A percentile compares a stretch with the other conserved stretches of the same genome.
Evolutionary conservation across 2,888 invertebrate species (phyloP).

Genomic region (Alsophila aescularia): DNA sequence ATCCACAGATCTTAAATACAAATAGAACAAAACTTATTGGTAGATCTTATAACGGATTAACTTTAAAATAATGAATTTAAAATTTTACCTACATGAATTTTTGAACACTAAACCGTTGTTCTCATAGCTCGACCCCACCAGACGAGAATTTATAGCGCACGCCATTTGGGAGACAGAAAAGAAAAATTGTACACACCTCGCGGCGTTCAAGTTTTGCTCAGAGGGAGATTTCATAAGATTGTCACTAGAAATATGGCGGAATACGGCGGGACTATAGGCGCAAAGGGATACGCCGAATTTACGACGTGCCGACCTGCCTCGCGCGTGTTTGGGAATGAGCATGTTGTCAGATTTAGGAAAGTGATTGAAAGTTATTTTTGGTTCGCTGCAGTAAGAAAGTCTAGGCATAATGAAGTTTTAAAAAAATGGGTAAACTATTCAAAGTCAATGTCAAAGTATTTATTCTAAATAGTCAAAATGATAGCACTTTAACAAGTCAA

Average conservation of each 20-base stretch:
- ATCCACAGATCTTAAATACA: too few species aligned
- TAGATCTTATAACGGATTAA: too few species aligned
- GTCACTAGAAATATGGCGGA: slow-evolving; percentile 14
- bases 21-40: too few species aligned
- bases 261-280: slow-evolving; percentile 2
- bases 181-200: slow-evolving; percentile 48
- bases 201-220: slow-evolving; percentile 24
- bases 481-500: too few species aligned
- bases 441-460: too few species aligned
- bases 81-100: too few species aligned
- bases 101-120: not conserved
- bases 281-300: slow-evolving; percentile 10
- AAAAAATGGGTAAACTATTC: too few species aligned
- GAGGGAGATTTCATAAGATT: slow-evolving; percentile 24
- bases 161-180: slow-evolving; percentile 48
- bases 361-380: not conserved
- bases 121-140: slow-evolving; percentile 23
- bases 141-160: slow-evolving; percentile 50
- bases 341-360: not conserved
- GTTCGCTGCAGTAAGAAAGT: not conserved
- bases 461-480: too few species aligned
- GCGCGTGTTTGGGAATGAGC: not conserved
- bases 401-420: too few species aligned
- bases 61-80: too few species aligned
- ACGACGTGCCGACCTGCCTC: slow-evolving; percentile 6